Conservation (phyloP, 2,113 vertebrate species). For the Gracilinanus agilis region DNA sequence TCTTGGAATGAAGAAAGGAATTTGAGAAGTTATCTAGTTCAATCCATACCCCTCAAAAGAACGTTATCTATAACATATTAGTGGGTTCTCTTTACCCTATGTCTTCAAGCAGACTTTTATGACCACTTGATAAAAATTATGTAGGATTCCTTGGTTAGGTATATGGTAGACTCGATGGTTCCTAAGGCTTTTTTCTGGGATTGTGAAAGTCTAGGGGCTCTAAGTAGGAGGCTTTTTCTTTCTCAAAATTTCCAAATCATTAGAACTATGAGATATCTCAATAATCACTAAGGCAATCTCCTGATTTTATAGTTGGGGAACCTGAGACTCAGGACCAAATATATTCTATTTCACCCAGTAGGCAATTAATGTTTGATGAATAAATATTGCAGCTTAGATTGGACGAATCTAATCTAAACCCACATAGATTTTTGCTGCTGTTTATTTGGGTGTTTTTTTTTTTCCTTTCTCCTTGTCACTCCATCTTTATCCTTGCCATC, state of each 20-base stretch:
- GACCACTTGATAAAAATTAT: background rate
- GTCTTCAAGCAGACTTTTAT: background rate
- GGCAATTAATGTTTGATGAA: background rate
- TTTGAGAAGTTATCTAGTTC: background rate
- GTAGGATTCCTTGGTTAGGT: background rate
- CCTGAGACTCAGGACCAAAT: background rate
- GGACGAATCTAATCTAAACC: background rate
- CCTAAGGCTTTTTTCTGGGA: background rate
- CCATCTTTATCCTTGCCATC: background rate
- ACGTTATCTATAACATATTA: background rate
- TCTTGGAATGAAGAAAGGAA: background rate
- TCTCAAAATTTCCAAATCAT: background rate
- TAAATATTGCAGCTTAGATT: background rate
- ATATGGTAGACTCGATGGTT: background rate
- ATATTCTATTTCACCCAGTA: background rate
- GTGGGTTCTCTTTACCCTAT: background rate
- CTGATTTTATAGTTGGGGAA: background rate
- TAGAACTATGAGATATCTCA: background rate
- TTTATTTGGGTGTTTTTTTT: too few relatives aligned
- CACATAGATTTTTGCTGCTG: background rate
- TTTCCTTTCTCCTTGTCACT: background rate
- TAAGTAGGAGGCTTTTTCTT: background rate
- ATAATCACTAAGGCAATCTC: background rate
- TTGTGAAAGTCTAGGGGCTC: background rate
- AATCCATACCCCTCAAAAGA: background rate